Evolutionary conservation across 2,113 vertebrate species (phyloP).

Genomic region (Perognathus longimembris): DNA sequence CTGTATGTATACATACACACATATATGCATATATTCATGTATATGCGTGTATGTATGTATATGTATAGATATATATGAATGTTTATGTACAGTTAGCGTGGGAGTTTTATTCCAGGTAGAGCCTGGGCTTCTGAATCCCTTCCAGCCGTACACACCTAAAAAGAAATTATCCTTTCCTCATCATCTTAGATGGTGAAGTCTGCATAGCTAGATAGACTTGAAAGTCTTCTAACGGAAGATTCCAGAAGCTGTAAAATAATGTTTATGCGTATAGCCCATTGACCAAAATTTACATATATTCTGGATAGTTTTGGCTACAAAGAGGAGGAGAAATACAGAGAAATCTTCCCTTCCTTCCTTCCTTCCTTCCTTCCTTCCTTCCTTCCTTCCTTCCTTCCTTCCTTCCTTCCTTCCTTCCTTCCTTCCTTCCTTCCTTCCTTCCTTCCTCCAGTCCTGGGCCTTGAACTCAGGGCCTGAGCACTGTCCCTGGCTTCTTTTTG

Average conservation of each 20-base stretch:
- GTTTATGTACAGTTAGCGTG: neutral
- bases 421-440: too few species aligned
- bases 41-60: too few species aligned
- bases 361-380: too few species aligned
- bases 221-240: neutral
- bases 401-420: too few species aligned
- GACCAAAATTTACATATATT: neutral
- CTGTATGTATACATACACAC: too few species aligned
- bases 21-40: too few species aligned
- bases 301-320: neutral
- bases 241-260: neutral
- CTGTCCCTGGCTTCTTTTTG: too few species aligned
- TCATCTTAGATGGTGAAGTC: neutral
- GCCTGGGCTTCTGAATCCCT: neutral
- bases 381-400: too few species aligned
- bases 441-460: too few species aligned
- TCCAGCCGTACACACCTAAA: neutral
- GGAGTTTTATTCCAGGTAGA: neutral
- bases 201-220: neutral
- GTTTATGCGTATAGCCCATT: neutral
- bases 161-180: conserved; percentile 25
- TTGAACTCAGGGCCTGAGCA: too few species aligned
- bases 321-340: neutral
- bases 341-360: too few species aligned
- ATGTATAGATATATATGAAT: too few species aligned